Evolutionary conservation across 2,797 vertebrate species (phyloP).

Genomic region (Tolypeutes matacus): DNA sequence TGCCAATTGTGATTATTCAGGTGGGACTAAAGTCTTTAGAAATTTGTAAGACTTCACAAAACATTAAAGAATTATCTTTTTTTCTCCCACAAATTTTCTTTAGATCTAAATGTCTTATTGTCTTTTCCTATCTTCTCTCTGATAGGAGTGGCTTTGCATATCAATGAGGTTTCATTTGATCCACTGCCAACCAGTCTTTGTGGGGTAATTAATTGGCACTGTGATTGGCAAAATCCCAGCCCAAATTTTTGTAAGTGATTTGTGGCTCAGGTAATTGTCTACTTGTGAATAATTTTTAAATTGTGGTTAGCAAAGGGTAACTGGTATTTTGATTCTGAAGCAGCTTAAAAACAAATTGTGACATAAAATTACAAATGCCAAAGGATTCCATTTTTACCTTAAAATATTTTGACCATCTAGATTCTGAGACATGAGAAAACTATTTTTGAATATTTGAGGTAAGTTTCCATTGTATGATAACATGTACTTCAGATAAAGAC

Average conservation of each 20-base stretch:
- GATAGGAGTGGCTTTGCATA: slow-evolving; percentile 71
- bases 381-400: slow-evolving; percentile 21
- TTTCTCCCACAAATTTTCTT: neutral
- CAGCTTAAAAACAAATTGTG: slow-evolving; percentile 59
- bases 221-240: slow-evolving; percentile 86
- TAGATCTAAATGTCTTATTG: neutral
- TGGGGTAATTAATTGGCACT: slow-evolving; percentile 87
- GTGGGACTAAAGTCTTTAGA: slow-evolving; percentile 62
- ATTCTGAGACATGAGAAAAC: neutral
- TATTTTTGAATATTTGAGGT: slow-evolving; percentile 44
- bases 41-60: slow-evolving; percentile 48
- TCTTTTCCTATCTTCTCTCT: slow-evolving; percentile 69
- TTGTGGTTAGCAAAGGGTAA: slow-evolving; percentile 83
- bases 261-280: slow-evolving; percentile 85
- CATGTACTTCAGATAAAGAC: neutral
- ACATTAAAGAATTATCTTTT: neutral
- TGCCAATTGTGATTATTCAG: slow-evolving; percentile 75
- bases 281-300: slow-evolving; percentile 85
- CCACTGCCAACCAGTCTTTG: slow-evolving; percentile 83
- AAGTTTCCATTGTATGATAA: neutral
- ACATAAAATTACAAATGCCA: slow-evolving; percentile 72
- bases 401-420: neutral
- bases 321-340: slow-evolving; percentile 81
- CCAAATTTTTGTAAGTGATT: slow-evolving; percentile 87
- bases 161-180: slow-evolving; percentile 84